A percentile compares a stretch with the other conserved stretches of the same genome.
phyloP scores from a whole-genome alignment of 2,888 invertebrate species.

The Galeopsomyia nigrocyanea region DNA sequence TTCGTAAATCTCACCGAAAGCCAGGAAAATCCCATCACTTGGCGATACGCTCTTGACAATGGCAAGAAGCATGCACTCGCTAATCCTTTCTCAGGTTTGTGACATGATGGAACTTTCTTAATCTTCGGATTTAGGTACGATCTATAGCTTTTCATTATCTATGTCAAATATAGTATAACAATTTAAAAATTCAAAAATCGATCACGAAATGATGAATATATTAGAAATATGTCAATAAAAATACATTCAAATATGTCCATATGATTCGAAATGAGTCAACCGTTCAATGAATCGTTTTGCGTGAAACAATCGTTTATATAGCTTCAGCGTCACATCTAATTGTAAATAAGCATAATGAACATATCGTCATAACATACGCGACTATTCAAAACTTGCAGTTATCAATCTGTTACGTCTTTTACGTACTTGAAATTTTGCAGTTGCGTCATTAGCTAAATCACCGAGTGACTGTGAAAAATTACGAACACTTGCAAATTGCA shows the following conservation, averaged over 20 bases:
- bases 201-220: too few species aligned
- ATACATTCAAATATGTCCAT: too few species aligned
- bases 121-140: background rate
- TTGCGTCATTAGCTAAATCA: background rate
- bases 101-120: background rate
- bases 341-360: too few species aligned
- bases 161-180: background rate
- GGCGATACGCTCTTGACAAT: slow-evolving; percentile 85
- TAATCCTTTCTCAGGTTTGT: slow-evolving; percentile 71
- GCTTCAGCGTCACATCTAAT: too few species aligned
- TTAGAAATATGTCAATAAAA: too few species aligned
- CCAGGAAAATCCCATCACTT: slow-evolving; percentile 82
- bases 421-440: background rate
- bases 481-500: slow-evolving; percentile 40
- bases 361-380: too few species aligned
- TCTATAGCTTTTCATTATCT: background rate
- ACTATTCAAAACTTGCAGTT: too few species aligned
- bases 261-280: too few species aligned
- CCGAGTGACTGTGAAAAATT: too few species aligned
- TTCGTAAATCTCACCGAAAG: slow-evolving; percentile 87
- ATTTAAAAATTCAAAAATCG: too few species aligned
- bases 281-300: too few species aligned
- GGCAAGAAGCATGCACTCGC: slow-evolving; percentile 74
- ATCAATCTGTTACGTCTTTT: background rate
- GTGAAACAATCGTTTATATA: too few species aligned